Conservation (phyloP, 2,888 invertebrate species). For the Caenorhabditis virilis region DNA sequence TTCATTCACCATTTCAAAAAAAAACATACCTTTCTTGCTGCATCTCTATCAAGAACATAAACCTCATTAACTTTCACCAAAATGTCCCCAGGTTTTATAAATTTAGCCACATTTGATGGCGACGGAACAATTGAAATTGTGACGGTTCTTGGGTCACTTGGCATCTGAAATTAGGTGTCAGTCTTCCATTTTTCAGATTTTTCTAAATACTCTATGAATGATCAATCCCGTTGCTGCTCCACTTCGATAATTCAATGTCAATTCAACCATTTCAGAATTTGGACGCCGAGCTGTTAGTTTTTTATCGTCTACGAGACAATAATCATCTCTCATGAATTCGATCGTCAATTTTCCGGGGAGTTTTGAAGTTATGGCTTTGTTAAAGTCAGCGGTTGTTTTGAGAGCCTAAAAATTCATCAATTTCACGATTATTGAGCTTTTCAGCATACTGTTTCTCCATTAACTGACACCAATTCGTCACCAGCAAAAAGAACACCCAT, state of each 20-base stretch:
- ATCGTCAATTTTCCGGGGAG: conserved; percentile 45
- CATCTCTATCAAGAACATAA: conserved; percentile 40
- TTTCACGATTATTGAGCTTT: too few species aligned
- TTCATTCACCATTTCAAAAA: neutral
- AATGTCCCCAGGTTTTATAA: conserved; percentile 50
- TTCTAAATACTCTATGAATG: conserved; percentile 52
- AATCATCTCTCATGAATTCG: conserved; percentile 51
- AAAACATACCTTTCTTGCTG: conserved; percentile 44
- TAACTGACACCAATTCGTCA: conserved; percentile 29
- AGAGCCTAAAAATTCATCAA: conserved; percentile 42
- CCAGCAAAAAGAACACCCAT: conserved; percentile 35
- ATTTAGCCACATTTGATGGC: conserved; percentile 41
- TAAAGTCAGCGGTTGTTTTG: conserved; percentile 41
- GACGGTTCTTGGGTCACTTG: conserved; percentile 33
- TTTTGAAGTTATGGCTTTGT: conserved; percentile 19
- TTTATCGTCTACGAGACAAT: conserved; percentile 44
- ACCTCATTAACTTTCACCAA: conserved; percentile 50
- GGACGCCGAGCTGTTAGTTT: conserved; percentile 36
- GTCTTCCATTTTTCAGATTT: too few species aligned
- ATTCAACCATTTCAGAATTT: conserved; percentile 43
- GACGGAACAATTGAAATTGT: conserved; percentile 50
- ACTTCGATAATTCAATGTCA: conserved; percentile 49
- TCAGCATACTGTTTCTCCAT: conserved; percentile 25
- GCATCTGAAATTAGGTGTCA: too few species aligned
- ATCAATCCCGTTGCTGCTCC: conserved; percentile 55